A percentile compares a stretch with the other conserved stretches of the same genome.
Evolutionary conservation across 2,888 invertebrate species (phyloP).

Genomic region (Argyra leucocephala): DNA sequence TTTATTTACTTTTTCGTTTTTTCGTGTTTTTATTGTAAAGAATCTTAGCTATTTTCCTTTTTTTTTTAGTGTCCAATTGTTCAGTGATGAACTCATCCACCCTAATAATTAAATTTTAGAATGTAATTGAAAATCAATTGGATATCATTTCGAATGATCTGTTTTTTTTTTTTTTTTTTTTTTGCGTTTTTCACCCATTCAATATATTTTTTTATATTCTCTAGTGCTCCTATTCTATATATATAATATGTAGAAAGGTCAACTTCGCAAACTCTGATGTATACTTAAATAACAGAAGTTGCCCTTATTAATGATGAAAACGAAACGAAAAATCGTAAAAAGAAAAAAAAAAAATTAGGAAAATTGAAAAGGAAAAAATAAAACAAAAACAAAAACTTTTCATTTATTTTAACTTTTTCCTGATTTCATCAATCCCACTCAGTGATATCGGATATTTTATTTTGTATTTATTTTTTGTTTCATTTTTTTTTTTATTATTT

Average conservation of each 20-base stretch:
- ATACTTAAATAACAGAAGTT: too few species aligned
- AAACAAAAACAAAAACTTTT: neutral
- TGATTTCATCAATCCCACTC: neutral
- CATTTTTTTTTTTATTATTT: too few species aligned
- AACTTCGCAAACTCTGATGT: neutral
- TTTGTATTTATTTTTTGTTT: too few species aligned
- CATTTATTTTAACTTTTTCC: neutral
- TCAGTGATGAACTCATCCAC: neutral
- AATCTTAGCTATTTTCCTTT: too few species aligned
- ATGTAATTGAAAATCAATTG: conserved; percentile 3
- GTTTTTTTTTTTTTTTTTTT: neutral
- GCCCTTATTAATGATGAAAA: too few species aligned
- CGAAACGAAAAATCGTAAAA: neutral
- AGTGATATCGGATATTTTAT: too few species aligned
- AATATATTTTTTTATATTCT: too few species aligned
- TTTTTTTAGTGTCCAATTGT: too few species aligned
- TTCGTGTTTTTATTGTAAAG: too few species aligned
- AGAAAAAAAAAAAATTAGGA: neutral
- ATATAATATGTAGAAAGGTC: too few species aligned
- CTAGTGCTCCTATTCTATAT: too few species aligned
- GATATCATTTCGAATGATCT: neutral
- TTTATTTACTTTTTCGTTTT: too few species aligned
- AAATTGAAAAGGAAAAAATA: neutral
- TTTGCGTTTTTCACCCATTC: neutral
- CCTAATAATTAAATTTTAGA: neutral